These are phyloP conservation scores for Drosophila helvetica DNA, from an alignment of 2,888 invertebrate genomes.

Conservation along the genomic window DNA sequence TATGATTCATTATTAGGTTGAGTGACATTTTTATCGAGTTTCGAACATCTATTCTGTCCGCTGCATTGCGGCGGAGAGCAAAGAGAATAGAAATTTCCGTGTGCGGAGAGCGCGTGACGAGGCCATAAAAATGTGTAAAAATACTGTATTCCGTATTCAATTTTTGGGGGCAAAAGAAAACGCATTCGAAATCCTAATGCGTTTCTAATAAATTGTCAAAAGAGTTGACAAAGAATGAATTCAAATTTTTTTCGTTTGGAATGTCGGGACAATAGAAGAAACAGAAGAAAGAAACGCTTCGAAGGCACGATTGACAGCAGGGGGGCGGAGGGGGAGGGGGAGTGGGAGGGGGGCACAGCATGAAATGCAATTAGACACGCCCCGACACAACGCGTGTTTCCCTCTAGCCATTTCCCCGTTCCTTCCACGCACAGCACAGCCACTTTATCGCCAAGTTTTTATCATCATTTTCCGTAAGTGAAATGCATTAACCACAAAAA, in stretches of 20 bases:
- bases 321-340: constrained; percentile 23
- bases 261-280: constrained; percentile 6
- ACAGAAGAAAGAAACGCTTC: neutral
- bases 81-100: constrained; percentile 15
- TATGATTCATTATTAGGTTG: constrained; percentile 36
- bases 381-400: constrained; percentile 27
- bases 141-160: constrained; percentile 45
- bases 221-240: constrained; percentile 55
- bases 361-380: constrained; percentile 66
- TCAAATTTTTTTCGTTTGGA: constrained; percentile 18
- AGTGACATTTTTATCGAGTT: constrained; percentile 15
- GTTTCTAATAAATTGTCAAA: constrained; percentile 69
- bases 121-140: constrained; percentile 61
- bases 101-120: constrained; percentile 59
- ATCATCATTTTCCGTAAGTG: constrained; percentile 52
- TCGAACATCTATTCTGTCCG: neutral
- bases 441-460: constrained; percentile 53
- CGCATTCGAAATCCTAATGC: constrained; percentile 62
- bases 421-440: neutral
- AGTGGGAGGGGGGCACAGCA: constrained; percentile 17
- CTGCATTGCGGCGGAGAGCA: neutral
- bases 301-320: constrained; percentile 33
- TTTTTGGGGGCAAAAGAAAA: constrained; percentile 37
- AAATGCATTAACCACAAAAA: constrained; percentile 39
- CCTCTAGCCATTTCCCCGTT: neutral